Evolutionary conservation across 1,140 invertebrate species (phyloP).

Genomic region (Trachymyrmex cornetzi): DNA sequence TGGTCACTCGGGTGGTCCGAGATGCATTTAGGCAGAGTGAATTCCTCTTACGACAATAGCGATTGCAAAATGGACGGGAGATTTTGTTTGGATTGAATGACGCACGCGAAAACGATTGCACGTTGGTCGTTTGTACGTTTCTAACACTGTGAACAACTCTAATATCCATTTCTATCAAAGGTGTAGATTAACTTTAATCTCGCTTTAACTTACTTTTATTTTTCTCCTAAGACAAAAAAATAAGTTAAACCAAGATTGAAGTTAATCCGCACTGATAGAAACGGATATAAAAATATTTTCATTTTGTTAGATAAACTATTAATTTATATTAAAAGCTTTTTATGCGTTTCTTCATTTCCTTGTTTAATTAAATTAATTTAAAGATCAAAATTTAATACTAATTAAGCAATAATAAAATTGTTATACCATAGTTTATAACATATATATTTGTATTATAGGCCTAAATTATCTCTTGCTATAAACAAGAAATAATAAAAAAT

Average conservation of each 20-base stretch:
- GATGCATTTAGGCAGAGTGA: not conserved
- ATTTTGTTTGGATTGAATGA: slow-evolving; percentile 15
- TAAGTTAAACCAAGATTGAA: too few species aligned
- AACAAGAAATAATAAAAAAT: not conserved
- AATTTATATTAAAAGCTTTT: not conserved
- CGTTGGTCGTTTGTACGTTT: not conserved
- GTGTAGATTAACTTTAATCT: too few species aligned
- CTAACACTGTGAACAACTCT: not conserved
- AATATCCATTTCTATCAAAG: too few species aligned
- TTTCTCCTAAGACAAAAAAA: too few species aligned
- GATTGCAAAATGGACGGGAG: not conserved
- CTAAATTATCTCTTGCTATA: not conserved
- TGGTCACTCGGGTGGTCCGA: not conserved
- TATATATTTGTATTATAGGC: not conserved
- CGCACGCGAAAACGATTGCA: slow-evolving; percentile 1
- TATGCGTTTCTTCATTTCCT: not conserved
- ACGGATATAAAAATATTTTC: not conserved
- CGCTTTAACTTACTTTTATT: too few species aligned
- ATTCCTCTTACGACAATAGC: slow-evolving; percentile 26
- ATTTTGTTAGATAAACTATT: not conserved
- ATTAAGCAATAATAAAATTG: not conserved
- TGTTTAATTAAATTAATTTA: not conserved
- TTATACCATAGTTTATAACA: not conserved
- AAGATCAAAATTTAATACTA: not conserved
- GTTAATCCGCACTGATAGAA: too few species aligned